Base-by-base conservation (phyloP, 2,113 vertebrate genomes). In the Hydropotes inermis region DNA sequence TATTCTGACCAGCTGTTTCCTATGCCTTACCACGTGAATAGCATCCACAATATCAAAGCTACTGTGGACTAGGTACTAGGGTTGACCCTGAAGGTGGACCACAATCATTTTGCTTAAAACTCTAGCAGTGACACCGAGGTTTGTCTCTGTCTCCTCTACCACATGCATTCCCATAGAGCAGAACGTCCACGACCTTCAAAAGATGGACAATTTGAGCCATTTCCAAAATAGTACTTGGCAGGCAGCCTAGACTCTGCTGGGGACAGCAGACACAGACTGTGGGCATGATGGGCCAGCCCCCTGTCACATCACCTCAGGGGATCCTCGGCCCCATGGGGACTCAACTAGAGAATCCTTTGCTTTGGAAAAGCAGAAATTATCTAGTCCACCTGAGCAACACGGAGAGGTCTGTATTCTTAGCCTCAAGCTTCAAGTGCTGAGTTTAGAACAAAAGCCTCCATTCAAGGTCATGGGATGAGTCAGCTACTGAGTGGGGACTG, bases 141-240 rank as follows among this genome's bases (percentile, higher is more conserved):
- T 85, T 97, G 28, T 94, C 76, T 97, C 50, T 39, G 25, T 91
- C 94, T 94, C 94, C 67, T 96, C 50, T 70, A 50, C 55, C 86
- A 90, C 91, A 89, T 78, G 94, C 85, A 70, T 96, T 96, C 87
- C 70, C 95, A 93, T 89, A 60, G 67, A 98, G 94, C 95, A 97
- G 82, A 98, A 96, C 10, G 13, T 96, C 85, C 55, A 93, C 1
- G 86, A 98, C 98, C 97, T 97, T 98, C 98, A 98, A 96, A 97
- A 94, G 95, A 97, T 25, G 23, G 95, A 96, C 8, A 5, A 91
- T 74, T 94, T 96, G 86, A 95, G 61, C 67, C 95, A 70, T 87
- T 97, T 97, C 97, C 76, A 96, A 97, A 98, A 98, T 98, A 98
- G 96, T 95, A 93, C 91, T 97, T 98, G 97, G 98, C 98, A 97